Evolutionary conservation across 1,140 invertebrate species (phyloP).

Genomic region (Caenorhabditis briggsae): DNA sequence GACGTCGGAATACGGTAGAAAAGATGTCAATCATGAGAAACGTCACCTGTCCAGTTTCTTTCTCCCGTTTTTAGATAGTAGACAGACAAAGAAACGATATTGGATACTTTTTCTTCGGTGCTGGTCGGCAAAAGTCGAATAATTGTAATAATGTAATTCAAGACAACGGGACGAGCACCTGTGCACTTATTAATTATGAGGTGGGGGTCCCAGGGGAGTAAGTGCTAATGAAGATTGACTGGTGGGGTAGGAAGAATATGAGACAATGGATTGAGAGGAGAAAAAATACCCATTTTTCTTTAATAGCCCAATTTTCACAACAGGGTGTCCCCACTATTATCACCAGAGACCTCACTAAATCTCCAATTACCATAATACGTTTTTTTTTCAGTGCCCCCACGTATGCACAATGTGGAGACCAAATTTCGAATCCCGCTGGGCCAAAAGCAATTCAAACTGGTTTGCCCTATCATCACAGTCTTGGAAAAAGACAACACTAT

Average conservation of each 20-base stretch:
- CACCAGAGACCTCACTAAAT: not conserved
- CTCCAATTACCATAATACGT: not conserved
- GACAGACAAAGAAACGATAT: slow-evolving; percentile 49
- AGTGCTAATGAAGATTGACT: slow-evolving; percentile 23
- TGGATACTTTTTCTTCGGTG: slow-evolving; percentile 38
- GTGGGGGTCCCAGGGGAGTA: not conserved
- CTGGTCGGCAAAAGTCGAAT: slow-evolving; percentile 33
- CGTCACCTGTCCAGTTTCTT: slow-evolving; percentile 17
- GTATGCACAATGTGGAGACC: slow-evolving; percentile 48
- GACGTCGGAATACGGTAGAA: not conserved
- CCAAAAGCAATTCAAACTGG: slow-evolving; percentile 58
- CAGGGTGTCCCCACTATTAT: no score
- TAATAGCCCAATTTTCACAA: slow-evolving; percentile 50
- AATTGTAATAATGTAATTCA: slow-evolving; percentile 54
- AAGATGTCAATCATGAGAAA: slow-evolving; percentile 27
- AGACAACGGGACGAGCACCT: slow-evolving; percentile 23
- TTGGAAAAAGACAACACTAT: slow-evolving; percentile 57
- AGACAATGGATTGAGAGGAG: not conserved
- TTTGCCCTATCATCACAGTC: slow-evolving; percentile 53
- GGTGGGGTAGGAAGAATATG: not conserved
- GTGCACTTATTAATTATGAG: slow-evolving; percentile 39
- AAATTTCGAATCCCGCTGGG: slow-evolving; percentile 61
- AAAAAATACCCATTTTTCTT: not conserved
- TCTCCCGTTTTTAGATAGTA: not conserved
- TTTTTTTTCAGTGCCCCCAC: slow-evolving; percentile 60